Base-by-base conservation (phyloP, 2,797 vertebrate species). In the Phrynocephalus forsythii region DNA sequence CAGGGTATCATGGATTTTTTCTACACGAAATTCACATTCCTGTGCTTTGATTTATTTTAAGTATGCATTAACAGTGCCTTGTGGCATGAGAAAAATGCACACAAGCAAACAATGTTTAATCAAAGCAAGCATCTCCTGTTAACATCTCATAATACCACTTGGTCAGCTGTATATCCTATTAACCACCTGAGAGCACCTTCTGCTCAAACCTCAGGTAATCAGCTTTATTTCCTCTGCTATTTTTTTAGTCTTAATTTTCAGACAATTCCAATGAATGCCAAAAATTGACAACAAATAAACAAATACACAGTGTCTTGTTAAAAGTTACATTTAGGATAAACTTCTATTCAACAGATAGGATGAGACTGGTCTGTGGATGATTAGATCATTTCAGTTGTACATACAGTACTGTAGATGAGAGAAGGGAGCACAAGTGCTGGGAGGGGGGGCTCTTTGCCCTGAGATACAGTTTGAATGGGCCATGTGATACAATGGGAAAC, bases 181-280 rank as follows among this genome's bases (percentile, higher is more conserved):
- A 93, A 15, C 3, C 72, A 90, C 68, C 75, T 67, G 78, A 56
- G 87, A 83, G 72, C 38, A 90, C 85, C 84, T 93, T 72, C 63
- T 56, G 85, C 66, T 77, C 72, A 86, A 89, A 88, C 0, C 5
- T 86, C 67, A 77, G 20, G 38, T 68, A 52, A 0, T 86, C n/a
- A 63, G 0, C 0, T 83, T 82, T 93, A 81, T 86, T 89, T 78
- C 88, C 68, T 80, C 15, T 83, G 68, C 56, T 81, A 79, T 81
- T 48, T 75, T 75, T 87, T 26, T 22, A n/a, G n/a, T 87, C 1
- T 28, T 0, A 30, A 68, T 85, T 79, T 84, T 83, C 81, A 87
- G 83, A 38, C 22, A 87, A 38, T 15, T 88, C 28, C 88, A 88
- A 60, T 82, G 11, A 1, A 10, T 66, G 67, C 33, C 83, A 16